Evolutionary conservation across 37 sponge, comb jelly and placozoan genomes (phyloP).

Genomic region (Chondrilla cf. caribensis): DNA sequence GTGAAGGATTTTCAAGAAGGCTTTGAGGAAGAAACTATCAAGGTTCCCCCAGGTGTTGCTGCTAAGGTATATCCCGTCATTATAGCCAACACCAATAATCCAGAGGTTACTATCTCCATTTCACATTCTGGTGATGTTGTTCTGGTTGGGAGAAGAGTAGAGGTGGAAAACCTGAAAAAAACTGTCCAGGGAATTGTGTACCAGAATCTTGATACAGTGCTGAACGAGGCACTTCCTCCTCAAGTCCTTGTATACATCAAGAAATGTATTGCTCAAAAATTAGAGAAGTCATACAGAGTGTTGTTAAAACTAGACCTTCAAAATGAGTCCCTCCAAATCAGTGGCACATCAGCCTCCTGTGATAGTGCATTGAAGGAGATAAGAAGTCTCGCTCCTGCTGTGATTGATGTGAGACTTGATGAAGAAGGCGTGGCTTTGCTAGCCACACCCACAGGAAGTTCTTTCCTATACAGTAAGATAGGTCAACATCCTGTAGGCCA

Average conservation of each 20-base stretch:
- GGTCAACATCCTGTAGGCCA: neutral
- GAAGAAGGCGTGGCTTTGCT: neutral
- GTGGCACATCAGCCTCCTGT: neutral
- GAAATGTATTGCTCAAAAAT: neutral
- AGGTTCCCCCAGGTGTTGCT: neutral
- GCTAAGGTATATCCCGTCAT: slow-evolving; percentile 8
- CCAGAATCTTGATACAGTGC: neutral
- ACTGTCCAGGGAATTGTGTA: neutral
- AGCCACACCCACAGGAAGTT: neutral
- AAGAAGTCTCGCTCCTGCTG: neutral
- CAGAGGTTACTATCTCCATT: neutral
- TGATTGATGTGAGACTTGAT: neutral
- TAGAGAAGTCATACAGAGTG: neutral
- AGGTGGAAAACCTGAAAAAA: neutral
- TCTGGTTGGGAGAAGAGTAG: neutral
- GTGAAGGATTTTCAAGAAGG: neutral
- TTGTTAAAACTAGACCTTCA: neutral
- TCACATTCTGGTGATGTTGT: neutral
- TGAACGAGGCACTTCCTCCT: neutral
- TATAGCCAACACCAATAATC: neutral
- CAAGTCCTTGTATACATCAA: neutral
- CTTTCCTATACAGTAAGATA: neutral
- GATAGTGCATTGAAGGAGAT: neutral
- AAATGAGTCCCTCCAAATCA: neutral
- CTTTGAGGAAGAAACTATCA: neutral